Percentiles rank a stretch among this genome's conserved stretches.
These are phyloP conservation scores for Folsomia candida DNA, from an alignment of 2,888 invertebrate species.

Conservation along the genomic window DNA sequence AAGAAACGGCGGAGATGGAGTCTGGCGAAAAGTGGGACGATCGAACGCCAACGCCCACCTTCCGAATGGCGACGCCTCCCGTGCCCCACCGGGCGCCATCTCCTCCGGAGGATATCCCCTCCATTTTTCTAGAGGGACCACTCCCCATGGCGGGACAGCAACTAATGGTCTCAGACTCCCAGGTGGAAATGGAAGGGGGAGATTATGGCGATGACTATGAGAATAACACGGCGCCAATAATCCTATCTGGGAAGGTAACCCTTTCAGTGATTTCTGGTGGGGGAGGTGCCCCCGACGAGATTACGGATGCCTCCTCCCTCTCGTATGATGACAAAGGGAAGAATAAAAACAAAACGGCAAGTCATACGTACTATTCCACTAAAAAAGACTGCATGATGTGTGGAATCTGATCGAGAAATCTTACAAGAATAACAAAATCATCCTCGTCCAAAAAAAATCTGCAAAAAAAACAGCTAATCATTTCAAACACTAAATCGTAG, in stretches of 20 bases:
- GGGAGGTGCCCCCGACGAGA: constrained; percentile 35
- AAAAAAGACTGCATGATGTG: no score
- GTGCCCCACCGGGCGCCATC: constrained; percentile 31
- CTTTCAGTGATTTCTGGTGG: constrained; percentile 73
- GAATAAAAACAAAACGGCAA: constrained; percentile 2
- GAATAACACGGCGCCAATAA: constrained; percentile 61
- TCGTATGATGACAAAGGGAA: constrained; percentile 34
- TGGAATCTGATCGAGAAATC: no score
- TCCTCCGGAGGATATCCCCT: constrained; percentile 51
- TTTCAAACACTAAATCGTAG: no score
- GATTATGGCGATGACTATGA: constrained; percentile 60
- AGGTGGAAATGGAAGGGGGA: constrained; percentile 50
- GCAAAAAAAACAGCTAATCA: no score
- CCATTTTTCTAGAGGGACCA: constrained; percentile 74
- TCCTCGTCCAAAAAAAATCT: no score
- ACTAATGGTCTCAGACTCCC: constrained; percentile 74
- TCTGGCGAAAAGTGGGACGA: constrained; percentile 67
- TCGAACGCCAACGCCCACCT: constrained; percentile 59
- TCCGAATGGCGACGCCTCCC: constrained; percentile 54
- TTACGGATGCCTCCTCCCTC: constrained; percentile 45
- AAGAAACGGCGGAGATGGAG: constrained; percentile 74
- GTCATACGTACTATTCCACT: no score
- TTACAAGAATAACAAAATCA: no score
- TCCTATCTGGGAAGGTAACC: constrained; percentile 86
- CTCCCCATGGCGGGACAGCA: constrained; percentile 73